These are phyloP conservation scores for Pachliopta kotzebuea DNA, from an alignment of 2,888 invertebrate species.

Conservation along the genomic window DNA sequence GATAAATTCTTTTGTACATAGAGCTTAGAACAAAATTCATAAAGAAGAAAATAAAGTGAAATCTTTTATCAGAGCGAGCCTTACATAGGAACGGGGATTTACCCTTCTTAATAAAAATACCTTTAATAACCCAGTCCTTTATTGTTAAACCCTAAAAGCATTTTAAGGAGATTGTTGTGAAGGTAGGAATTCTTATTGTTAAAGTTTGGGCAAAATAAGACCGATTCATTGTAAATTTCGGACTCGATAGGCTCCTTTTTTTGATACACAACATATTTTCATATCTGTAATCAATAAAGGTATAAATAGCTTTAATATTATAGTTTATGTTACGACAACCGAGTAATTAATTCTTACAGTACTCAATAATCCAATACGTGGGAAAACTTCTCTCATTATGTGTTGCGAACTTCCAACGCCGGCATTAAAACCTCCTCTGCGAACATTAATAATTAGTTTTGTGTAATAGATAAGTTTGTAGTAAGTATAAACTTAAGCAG, in stretches of 20 bases:
- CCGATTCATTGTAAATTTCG: background rate
- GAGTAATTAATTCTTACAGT: constrained; percentile 15
- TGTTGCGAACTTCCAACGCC: constrained; percentile 19
- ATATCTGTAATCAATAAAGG: background rate
- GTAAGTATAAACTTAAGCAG: background rate
- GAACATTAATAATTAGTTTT: constrained; percentile 19
- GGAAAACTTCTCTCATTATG: constrained; percentile 20
- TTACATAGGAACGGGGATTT: constrained; percentile 11
- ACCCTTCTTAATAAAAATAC: constrained; percentile 18
- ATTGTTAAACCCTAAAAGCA: constrained; percentile 11
- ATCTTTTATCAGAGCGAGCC: constrained; percentile 9
- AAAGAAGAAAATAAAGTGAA: constrained; percentile 15
- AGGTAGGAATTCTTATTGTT: constrained; percentile 1
- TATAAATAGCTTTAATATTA: background rate
- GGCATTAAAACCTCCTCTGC: constrained; percentile 11
- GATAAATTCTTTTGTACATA: background rate
- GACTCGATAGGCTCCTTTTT: no score
- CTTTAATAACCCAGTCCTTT: constrained; percentile 17
- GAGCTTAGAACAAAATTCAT: constrained; percentile 13
- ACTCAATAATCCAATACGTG: constrained; percentile 17
- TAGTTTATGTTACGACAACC: constrained; percentile 1
- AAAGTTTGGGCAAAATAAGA: background rate
- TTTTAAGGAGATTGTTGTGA: constrained; percentile 8
- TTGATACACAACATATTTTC: background rate
- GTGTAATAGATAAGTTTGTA: constrained; percentile 2